Evolutionary conservation across 2,888 invertebrate species (phyloP).

Genomic region (Meiosimyza decipiens): DNA sequence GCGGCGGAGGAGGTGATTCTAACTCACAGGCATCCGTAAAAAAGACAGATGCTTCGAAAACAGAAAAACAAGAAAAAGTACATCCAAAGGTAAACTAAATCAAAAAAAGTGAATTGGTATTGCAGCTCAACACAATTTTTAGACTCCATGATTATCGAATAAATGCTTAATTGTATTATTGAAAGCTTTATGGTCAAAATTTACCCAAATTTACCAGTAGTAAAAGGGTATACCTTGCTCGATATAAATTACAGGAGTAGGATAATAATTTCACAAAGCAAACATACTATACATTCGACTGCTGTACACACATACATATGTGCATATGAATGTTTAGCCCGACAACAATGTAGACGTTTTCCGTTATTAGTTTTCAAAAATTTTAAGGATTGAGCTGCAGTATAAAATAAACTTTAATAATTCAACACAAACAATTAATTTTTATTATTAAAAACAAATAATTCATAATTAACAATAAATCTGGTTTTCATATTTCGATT

Average conservation of each 20-base stretch:
- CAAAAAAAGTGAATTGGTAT: not conserved
- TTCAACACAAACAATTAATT: not conserved
- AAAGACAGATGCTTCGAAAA: slow-evolving; percentile 72
- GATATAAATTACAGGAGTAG: too few relatives aligned
- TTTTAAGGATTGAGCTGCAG: too few relatives aligned
- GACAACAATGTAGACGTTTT: too few relatives aligned
- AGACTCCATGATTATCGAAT: not conserved
- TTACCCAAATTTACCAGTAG: too few relatives aligned
- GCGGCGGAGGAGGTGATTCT: slow-evolving; percentile 63
- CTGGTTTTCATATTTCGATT: slow-evolving; percentile 7
- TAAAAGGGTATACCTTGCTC: too few relatives aligned
- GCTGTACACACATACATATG: too few relatives aligned
- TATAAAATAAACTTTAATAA: not conserved
- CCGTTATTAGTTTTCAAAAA: too few relatives aligned
- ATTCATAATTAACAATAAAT: not conserved
- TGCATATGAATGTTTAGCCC: too few relatives aligned
- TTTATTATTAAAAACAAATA: not conserved
- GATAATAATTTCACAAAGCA: too few relatives aligned
- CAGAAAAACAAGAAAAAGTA: slow-evolving; percentile 70
- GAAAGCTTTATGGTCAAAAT: too few relatives aligned
- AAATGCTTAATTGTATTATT: too few relatives aligned
- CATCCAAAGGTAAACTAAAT: slow-evolving; percentile 67
- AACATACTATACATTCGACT: too few relatives aligned
- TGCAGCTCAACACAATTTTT: not conserved
- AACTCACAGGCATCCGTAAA: slow-evolving; percentile 66